A percentile compares a stretch with the other conserved stretches of the same genome.
Evolutionary conservation across 2,888 invertebrate genomes (phyloP).

Genomic region (Arrhopalites spinosus): DNA sequence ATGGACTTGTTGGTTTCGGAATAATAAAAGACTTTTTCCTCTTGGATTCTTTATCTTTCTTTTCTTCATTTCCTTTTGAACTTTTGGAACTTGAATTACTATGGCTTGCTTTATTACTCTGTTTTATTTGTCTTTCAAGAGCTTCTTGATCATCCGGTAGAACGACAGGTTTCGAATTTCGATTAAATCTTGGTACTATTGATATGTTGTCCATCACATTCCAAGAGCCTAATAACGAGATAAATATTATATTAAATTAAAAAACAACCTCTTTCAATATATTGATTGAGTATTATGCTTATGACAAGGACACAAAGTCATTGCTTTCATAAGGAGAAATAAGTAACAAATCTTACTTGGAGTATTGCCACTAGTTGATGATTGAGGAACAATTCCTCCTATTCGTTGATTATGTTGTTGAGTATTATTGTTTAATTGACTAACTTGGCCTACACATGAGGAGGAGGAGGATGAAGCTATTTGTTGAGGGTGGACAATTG

Average conservation of each 20-base stretch:
- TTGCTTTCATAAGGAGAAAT: too few relatives aligned
- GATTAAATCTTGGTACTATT: slow-evolving; percentile 55
- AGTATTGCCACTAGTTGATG: background rate
- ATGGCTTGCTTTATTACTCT: slow-evolving; percentile 22
- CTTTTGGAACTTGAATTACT: slow-evolving; percentile 17
- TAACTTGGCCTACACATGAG: background rate
- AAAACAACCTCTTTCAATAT: too few relatives aligned
- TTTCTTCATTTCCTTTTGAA: slow-evolving; percentile 13
- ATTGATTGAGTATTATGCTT: too few relatives aligned
- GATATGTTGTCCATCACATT: too few relatives aligned
- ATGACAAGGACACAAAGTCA: too few relatives aligned
- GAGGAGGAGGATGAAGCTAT: slow-evolving; percentile 23
- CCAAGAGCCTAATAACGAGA: too few relatives aligned
- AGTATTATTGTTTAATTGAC: background rate
- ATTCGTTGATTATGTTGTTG: background rate
- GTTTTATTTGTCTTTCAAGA: slow-evolving; percentile 27
- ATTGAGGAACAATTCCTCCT: background rate
- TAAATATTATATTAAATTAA: too few relatives aligned
- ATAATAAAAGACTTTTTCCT: slow-evolving; percentile 44
- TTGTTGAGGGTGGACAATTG: slow-evolving; percentile 48
- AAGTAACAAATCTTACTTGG: too few relatives aligned
- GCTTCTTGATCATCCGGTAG: slow-evolving; percentile 31
- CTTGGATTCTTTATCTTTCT: slow-evolving; percentile 33
- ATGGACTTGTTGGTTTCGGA: slow-evolving; percentile 51
- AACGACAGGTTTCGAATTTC: slow-evolving; percentile 46